phyloP scores from a whole-genome alignment of 2,888 invertebrate genomes.

The Uropetala carovei region DNA sequence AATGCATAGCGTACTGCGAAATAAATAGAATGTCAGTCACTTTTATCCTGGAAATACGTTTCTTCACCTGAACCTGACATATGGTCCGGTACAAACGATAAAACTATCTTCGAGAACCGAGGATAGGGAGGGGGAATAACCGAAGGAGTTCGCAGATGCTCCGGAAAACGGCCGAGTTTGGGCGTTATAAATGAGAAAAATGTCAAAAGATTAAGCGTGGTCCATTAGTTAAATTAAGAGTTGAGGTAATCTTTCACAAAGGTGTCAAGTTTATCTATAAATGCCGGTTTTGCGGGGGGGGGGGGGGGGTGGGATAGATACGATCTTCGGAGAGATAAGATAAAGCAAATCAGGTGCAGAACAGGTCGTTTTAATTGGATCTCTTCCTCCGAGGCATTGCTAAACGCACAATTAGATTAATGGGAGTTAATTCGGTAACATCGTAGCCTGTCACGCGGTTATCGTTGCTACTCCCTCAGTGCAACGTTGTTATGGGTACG shows the following conservation, averaged over 20 bases:
- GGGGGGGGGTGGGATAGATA: too few relatives aligned
- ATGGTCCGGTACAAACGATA: neutral
- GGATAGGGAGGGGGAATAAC: too few relatives aligned
- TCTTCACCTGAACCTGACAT: neutral
- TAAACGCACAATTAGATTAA: neutral
- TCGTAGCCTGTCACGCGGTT: neutral
- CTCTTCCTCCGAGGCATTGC: neutral
- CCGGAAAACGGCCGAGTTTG: too few relatives aligned
- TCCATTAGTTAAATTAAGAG: too few relatives aligned
- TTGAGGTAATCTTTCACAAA: too few relatives aligned
- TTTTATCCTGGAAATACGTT: neutral
- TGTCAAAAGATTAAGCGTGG: too few relatives aligned
- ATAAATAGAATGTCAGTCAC: neutral
- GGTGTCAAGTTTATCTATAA: too few relatives aligned
- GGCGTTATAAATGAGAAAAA: too few relatives aligned
- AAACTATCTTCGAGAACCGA: neutral
- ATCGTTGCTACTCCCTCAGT: neutral
- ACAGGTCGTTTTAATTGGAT: neutral
- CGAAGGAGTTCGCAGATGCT: too few relatives aligned
- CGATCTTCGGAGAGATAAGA: too few relatives aligned
- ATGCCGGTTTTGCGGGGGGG: too few relatives aligned
- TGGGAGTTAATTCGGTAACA: neutral
- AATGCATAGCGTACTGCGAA: neutral
- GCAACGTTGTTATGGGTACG: neutral
- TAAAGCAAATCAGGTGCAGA: neutral